Base-by-base conservation (phyloP, 2,888 invertebrate species). In the Heliconius cydno region DNA sequence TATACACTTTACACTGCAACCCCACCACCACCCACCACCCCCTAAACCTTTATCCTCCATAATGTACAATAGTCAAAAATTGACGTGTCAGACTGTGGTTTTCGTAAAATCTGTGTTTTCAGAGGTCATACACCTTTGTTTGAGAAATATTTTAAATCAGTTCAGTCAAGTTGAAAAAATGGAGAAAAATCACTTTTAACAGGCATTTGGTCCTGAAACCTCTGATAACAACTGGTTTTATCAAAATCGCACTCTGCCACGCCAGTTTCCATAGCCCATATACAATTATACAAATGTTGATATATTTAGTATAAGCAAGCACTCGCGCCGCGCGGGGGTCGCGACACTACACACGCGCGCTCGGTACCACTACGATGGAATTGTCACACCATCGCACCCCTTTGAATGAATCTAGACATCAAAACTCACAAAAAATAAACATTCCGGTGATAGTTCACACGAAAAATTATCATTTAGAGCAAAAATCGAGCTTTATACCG, bases 281-380 rank as follows among this genome's bases (percentile, higher is more conserved):
- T 94, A 92, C 90, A 90, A 90, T 73, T 90, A 85, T 90, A 93
- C 93, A 94, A 89, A 88, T 86, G 92, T 92, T 92, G 90, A 92
- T 92, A 92, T 92, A 91, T 91, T 91, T 90, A 87, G 81, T 85
- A 83, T 85, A 89, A 83, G 88, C 90, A 90, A 83, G 88, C 90
- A 90, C 89, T 85, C 88, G 83, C 88, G 87, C 81, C 84, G 83
- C 84, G 88, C 88, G 90, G 87, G 89, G 85, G 85, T 84, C 80
- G 22, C 78, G 76, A 74, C 80, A 76, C 19, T 57, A 66, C 34
- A 79, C 68, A 82, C 83, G 83, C 83, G 83, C 60, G 22, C 52
- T 78, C 85, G 83, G 85, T 87, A 82, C 84, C 87, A 92, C 88
- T 86, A 76, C 80, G 71, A n/a, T 71, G n/a, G 76, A 87, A 86